Conservation (phyloP, 2,113 vertebrate genomes). For the Lepidothrix coronata region DNA sequence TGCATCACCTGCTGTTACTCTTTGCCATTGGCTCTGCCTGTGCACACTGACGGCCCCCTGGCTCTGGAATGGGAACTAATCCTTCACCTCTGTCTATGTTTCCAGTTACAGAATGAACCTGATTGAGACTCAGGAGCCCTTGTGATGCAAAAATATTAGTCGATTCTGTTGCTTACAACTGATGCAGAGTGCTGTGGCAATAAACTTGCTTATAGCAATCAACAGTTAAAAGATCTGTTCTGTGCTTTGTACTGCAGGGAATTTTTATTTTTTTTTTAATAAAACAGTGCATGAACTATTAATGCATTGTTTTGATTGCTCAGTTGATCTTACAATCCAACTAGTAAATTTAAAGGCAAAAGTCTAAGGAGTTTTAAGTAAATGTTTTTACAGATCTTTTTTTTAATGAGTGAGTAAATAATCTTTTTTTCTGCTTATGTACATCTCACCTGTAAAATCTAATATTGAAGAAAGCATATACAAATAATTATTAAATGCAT, state of each 20-base stretch:
- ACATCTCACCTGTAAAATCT: not conserved
- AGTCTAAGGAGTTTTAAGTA: not conserved
- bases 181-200: not conserved
- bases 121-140: not conserved
- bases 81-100: not conserved
- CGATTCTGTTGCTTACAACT: not conserved
- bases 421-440: not conserved
- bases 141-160: not conserved
- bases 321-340: not conserved
- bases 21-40: not conserved
- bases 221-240: not conserved
- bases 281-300: not conserved
- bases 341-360: not conserved
- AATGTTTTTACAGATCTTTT: not conserved
- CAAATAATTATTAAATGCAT: not conserved
- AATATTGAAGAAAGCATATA: not conserved
- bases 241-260: not conserved
- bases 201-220: not conserved
- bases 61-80: not conserved
- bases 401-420: not conserved
- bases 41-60: not conserved
- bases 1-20: not conserved
- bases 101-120: not conserved
- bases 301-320: not conserved
- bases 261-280: not conserved